These are phyloP conservation scores for Channa striata DNA, from an alignment of 2,797 vertebrate genomes.

Conservation along the genomic window DNA sequence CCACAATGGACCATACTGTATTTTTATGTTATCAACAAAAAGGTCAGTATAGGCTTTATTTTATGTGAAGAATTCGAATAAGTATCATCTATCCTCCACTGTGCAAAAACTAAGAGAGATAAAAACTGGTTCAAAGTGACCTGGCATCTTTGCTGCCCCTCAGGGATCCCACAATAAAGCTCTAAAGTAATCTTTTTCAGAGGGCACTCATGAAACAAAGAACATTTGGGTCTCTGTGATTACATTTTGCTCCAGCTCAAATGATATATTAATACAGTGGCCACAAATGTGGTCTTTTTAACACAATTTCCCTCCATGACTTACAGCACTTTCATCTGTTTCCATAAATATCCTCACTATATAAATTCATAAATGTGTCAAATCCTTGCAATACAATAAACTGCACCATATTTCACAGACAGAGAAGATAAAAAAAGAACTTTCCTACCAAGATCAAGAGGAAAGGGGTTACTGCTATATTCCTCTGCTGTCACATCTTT, in stretches of 20 bases:
- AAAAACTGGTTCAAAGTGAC: constrained; percentile 84
- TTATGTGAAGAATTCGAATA: constrained; percentile 75
- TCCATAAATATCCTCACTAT: constrained; percentile 85
- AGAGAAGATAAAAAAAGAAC: constrained; percentile 61
- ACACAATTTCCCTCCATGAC: constrained; percentile 83
- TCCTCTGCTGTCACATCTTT: constrained; percentile 48
- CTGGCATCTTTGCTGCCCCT: constrained; percentile 72
- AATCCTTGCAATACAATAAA: constrained; percentile 86
- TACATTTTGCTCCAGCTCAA: constrained; percentile 81
- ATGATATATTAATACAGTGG: constrained; percentile 86
- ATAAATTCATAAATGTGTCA: constrained; percentile 87
- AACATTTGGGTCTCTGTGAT: constrained; percentile 83
- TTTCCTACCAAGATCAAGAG: constrained; percentile 45
- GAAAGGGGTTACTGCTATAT: constrained; percentile 47
- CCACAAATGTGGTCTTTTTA: constrained; percentile 84
- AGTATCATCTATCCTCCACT: constrained; percentile 71
- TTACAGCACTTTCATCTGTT: constrained; percentile 85
- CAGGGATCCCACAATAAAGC: constrained; percentile 76
- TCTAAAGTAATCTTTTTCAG: constrained; percentile 83
- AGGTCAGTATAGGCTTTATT: constrained; percentile 76
- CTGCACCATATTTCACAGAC: constrained; percentile 82
- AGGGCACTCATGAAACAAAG: constrained; percentile 82
- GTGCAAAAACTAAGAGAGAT: constrained; percentile 79
- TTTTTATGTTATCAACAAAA: constrained; percentile 78
- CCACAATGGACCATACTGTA: constrained; percentile 71